Conservation (phyloP, 1,140 invertebrate genomes). For the Magallana angulata region DNA sequence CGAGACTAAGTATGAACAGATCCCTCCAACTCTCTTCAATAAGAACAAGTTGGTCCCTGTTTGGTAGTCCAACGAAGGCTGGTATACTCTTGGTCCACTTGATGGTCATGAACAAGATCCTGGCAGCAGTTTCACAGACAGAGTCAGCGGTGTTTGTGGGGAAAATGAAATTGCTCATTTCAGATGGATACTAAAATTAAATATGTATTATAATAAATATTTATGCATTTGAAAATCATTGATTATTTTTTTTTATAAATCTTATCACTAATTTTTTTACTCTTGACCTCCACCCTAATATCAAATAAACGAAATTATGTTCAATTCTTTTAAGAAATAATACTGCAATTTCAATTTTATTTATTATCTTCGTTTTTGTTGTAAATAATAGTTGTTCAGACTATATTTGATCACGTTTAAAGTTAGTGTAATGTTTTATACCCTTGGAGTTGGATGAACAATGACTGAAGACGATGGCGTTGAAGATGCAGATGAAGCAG, state of each 20-base stretch:
- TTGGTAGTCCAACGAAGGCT: constrained; percentile 86
- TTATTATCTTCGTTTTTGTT: too few species aligned
- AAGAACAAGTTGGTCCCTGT: constrained; percentile 89
- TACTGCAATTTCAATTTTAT: too few species aligned
- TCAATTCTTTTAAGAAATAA: too few species aligned
- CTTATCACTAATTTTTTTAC: too few species aligned
- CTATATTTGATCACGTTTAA: too few species aligned
- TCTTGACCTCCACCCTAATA: too few species aligned
- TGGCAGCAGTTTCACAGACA: constrained; percentile 90
- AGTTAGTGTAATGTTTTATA: constrained; percentile 45
- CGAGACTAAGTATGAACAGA: constrained; percentile 92
- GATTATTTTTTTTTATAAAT: too few species aligned
- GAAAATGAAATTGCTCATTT: constrained; percentile 65
- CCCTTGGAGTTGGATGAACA: constrained; percentile 73
- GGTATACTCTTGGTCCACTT: constrained; percentile 91
- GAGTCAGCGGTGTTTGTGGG: constrained; percentile 82
- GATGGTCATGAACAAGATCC: constrained; percentile 93
- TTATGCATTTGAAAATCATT: not conserved
- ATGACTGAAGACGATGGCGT: constrained; percentile 56
- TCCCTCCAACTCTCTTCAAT: constrained; percentile 95
- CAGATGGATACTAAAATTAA: constrained; percentile 77
- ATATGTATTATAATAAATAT: not conserved
- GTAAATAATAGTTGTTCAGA: too few species aligned
- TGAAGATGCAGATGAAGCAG: constrained; percentile 25
- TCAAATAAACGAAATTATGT: too few species aligned